A percentile compares a stretch with the other conserved stretches of the same genome.
These are phyloP conservation scores for Alcis repandata DNA, from an alignment of 2,888 invertebrate species.

Conservation along the genomic window DNA sequence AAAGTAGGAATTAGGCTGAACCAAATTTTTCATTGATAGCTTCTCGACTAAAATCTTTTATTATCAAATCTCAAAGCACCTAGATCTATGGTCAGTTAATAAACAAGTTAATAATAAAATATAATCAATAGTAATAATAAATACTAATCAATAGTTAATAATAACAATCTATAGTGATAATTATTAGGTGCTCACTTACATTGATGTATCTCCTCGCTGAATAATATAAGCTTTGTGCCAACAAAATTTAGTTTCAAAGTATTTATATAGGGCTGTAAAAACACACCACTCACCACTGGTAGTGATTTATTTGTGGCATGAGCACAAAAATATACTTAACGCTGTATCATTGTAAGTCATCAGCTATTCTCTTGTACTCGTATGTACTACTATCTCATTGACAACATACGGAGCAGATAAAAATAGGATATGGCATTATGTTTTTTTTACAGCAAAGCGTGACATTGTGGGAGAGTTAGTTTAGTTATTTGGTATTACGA, in stretches of 20 bases:
- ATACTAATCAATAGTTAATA: neutral
- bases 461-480: neutral
- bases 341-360: constrained; percentile 9
- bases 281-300: constrained; percentile 1
- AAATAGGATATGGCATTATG: neutral
- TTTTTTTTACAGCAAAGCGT: neutral
- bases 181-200: neutral
- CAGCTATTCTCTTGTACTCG: no score
- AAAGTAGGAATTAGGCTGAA: no score
- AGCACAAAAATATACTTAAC: neutral
- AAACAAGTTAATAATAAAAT: no score
- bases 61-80: no score
- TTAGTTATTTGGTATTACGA: neutral
- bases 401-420: neutral
- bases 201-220: neutral
- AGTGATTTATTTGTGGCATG: neutral
- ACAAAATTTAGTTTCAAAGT: neutral
- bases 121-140: no score
- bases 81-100: no score
- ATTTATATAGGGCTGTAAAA: neutral
- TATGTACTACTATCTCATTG: neutral
- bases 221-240: neutral
- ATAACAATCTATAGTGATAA: neutral
- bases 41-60: no score
- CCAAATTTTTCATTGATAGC: no score